phyloP scores from a whole-genome alignment of 2,797 vertebrate genomes.

The Peromyscus melanophrys region DNA sequence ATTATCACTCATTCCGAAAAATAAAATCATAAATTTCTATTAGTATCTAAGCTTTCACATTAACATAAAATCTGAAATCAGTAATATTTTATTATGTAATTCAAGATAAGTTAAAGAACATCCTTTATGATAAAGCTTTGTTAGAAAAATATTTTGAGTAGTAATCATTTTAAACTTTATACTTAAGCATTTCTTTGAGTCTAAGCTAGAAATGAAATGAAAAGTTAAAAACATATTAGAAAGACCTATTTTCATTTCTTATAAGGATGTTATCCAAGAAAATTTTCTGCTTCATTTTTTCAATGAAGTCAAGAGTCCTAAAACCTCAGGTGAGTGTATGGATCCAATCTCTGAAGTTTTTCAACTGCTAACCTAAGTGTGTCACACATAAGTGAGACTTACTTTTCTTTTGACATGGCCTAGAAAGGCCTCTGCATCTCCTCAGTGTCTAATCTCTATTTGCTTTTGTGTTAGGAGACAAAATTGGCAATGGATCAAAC shows the following conservation, averaged over 20 bases:
- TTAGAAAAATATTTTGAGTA: background rate
- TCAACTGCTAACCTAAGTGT: background rate
- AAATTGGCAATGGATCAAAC: background rate
- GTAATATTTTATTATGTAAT: background rate
- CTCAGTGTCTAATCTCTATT: background rate
- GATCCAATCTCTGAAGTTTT: background rate
- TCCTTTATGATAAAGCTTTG: background rate
- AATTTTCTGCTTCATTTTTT: background rate
- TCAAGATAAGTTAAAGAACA: background rate
- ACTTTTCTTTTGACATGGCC: background rate
- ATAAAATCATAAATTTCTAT: slow-evolving; percentile 4
- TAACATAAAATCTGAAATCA: slow-evolving; percentile 4
- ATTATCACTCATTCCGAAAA: background rate
- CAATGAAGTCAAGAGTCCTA: background rate
- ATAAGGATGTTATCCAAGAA: background rate
- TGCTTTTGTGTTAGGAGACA: background rate
- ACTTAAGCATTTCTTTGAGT: background rate
- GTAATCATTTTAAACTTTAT: background rate
- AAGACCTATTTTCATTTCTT: background rate
- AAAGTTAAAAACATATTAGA: too few species aligned
- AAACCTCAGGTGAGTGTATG: background rate
- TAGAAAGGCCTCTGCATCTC: background rate
- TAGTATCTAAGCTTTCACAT: background rate
- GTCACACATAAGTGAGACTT: background rate
- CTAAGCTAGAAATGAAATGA: background rate